Evolutionary conservation across 2,888 invertebrate species (phyloP).

Genomic region (Brenthis ino): DNA sequence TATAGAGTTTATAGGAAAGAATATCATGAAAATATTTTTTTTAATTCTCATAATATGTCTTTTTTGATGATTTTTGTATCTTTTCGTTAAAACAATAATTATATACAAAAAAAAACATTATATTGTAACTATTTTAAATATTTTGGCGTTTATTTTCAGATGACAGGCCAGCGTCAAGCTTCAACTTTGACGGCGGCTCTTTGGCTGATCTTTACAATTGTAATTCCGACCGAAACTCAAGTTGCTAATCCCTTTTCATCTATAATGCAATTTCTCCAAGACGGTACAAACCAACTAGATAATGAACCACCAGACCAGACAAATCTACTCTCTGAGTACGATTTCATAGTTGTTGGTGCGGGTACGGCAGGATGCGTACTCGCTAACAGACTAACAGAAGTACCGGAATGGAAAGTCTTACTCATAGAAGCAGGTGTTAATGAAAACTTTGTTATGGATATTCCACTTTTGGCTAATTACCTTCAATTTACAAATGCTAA

Average conservation of each 20-base stretch:
- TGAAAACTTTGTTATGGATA: constrained; percentile 88
- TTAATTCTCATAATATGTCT: too few relatives aligned
- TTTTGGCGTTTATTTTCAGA: constrained; percentile 59
- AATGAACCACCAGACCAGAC: constrained; percentile 80
- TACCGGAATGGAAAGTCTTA: constrained; percentile 85
- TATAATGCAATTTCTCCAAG: constrained; percentile 75
- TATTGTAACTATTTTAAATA: neutral
- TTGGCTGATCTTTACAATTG: constrained; percentile 53
- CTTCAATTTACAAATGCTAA: constrained; percentile 88
- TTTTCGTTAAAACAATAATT: too few relatives aligned
- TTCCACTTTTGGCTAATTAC: constrained; percentile 88
- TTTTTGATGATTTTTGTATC: too few relatives aligned
- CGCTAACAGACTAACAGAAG: constrained; percentile 88
- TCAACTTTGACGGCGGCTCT: constrained; percentile 51
- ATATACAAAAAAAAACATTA: too few relatives aligned
- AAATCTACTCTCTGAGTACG: constrained; percentile 83
- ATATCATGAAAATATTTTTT: too few relatives aligned
- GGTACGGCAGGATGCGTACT: constrained; percentile 91
- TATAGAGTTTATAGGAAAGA: too few relatives aligned
- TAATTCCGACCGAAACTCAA: constrained; percentile 58
- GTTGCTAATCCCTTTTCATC: constrained; percentile 70
- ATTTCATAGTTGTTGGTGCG: constrained; percentile 90
- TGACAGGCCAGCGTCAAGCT: constrained; percentile 57
- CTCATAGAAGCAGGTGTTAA: constrained; percentile 88
- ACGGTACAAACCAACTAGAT: constrained; percentile 77